phyloP scores from a whole-genome alignment of 2,113 vertebrate species.

The Podiceps cristatus region DNA sequence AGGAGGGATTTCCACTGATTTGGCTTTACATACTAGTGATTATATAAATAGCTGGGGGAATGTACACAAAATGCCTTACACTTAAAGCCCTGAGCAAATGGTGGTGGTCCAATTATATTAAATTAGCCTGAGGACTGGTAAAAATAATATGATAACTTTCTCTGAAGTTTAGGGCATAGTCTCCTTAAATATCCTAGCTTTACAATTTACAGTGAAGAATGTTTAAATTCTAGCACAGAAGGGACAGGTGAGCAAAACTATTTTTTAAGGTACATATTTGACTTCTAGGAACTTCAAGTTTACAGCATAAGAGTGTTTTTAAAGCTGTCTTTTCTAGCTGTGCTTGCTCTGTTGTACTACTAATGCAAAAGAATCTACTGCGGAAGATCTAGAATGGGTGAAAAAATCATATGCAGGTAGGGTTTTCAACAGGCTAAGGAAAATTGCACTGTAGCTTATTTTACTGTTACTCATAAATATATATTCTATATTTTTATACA shows the following conservation, averaged over 20 bases:
- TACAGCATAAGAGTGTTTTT: background rate
- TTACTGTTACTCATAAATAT: constrained; percentile 20
- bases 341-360: background rate
- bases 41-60: background rate
- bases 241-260: background rate
- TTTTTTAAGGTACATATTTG: background rate
- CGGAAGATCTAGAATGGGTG: background rate
- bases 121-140: background rate
- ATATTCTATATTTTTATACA: constrained; percentile 36
- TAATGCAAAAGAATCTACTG: background rate
- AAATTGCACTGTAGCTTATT: constrained; percentile 51
- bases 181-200: background rate
- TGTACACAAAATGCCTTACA: constrained; percentile 39
- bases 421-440: background rate
- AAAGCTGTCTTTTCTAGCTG: background rate
- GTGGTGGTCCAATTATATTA: background rate
- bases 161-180: background rate
- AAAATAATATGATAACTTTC: background rate
- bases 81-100: constrained; percentile 9
- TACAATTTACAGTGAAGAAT: background rate
- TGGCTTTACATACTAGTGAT: background rate
- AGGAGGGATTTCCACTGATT: background rate
- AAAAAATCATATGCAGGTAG: background rate
- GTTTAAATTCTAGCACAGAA: background rate
- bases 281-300: background rate